phyloP scores from a whole-genome alignment of 2,888 invertebrate genomes.

The Taenaris catops region DNA sequence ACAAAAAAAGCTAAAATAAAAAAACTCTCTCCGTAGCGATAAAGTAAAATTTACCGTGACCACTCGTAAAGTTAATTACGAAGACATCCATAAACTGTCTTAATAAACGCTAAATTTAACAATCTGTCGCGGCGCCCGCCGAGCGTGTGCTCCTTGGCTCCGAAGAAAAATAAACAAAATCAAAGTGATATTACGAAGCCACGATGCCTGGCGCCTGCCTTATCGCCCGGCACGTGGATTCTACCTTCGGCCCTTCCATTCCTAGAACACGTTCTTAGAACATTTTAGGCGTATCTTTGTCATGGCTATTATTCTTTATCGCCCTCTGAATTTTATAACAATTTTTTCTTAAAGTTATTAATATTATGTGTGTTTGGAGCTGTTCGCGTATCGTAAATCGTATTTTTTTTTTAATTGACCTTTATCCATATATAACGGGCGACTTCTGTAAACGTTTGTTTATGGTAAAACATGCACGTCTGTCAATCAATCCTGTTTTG shows the following conservation, averaged over 20 bases:
- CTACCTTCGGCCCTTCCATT: constrained; percentile 42
- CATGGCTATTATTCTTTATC: no score
- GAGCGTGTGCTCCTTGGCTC: constrained; percentile 26
- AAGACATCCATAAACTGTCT: constrained; percentile 39
- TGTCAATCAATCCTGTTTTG: constrained; percentile 67
- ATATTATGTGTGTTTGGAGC: no score
- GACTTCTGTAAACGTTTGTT: constrained; percentile 41
- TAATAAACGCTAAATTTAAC: constrained; percentile 40
- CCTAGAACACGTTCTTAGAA: constrained; percentile 49
- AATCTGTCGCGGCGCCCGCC: constrained; percentile 45
- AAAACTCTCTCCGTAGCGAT: no score
- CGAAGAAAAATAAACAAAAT: constrained; percentile 39
- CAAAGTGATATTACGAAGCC: constrained; percentile 34
- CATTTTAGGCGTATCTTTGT: no score
- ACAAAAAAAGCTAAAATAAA: no score
- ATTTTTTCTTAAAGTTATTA: no score
- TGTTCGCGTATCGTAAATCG: not conserved
- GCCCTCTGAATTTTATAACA: no score
- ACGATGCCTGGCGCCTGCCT: constrained; percentile 55
- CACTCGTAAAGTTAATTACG: constrained; percentile 39
- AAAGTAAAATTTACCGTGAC: constrained; percentile 23
- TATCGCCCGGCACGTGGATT: constrained; percentile 59
- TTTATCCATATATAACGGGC: constrained; percentile 24
- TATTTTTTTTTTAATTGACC: constrained; percentile 20
- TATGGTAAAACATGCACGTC: constrained; percentile 47